phyloP scores from a whole-genome alignment of 2,797 vertebrate species.

The Melopsittacus undulatus region DNA sequence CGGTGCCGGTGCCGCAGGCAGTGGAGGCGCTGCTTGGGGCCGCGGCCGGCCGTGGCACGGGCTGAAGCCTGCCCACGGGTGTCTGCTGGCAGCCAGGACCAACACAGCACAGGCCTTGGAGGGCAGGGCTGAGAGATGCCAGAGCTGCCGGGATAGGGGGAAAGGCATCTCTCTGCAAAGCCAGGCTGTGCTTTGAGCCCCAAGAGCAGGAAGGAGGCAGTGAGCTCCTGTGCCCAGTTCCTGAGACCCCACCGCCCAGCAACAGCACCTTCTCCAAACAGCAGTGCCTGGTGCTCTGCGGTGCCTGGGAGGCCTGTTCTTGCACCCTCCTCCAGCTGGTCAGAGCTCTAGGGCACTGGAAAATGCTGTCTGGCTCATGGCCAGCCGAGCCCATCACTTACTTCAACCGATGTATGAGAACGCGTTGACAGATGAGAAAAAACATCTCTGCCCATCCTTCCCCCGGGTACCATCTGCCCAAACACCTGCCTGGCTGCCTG shows the following conservation, averaged over 20 bases:
- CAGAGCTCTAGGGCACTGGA: neutral
- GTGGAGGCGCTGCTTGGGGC: neutral
- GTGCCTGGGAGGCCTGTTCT: neutral
- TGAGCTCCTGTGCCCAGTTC: neutral
- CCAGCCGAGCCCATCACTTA: neutral
- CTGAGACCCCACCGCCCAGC: neutral
- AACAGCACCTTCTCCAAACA: neutral
- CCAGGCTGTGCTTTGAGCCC: accelerated
- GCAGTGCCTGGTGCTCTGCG: neutral
- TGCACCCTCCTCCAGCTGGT: accelerated
- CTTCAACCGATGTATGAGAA: slow-evolving; percentile 40
- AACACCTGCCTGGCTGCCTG: neutral
- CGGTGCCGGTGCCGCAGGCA: neutral
- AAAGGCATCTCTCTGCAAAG: neutral
- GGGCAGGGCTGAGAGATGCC: neutral
- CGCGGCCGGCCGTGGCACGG: accelerated
- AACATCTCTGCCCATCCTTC: neutral
- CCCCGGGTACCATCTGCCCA: neutral
- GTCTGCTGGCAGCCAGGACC: neutral
- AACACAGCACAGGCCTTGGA: neutral
- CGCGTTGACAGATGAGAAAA: slow-evolving; percentile 21
- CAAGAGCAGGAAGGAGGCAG: neutral
- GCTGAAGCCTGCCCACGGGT: neutral
- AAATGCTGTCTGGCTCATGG: neutral
- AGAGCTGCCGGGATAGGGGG: neutral